Base-by-base conservation (phyloP, 2,113 vertebrate genomes). In the Xiphophorus maculatus region DNA sequence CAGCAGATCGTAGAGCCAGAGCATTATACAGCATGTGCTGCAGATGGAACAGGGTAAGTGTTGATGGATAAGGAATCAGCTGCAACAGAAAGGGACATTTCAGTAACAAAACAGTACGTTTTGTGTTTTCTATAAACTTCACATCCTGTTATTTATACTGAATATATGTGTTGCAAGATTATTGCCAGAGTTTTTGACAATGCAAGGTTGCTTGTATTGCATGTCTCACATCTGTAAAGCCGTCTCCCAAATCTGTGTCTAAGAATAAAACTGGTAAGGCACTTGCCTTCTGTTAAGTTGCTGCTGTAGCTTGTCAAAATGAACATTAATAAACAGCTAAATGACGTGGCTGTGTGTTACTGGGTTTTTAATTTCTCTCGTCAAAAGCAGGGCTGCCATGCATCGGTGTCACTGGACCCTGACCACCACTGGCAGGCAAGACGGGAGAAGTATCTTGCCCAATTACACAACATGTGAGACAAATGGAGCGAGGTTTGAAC, bases 261-360 rank as follows among this genome's bases (percentile, higher is more conserved):
- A 73, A 80, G 62, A 84, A 86, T 86, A 79, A 84, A 66, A 80
- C 37, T 79, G 69, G 73, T 74, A 37, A 29, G 77, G 67, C 29
- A 25, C 33, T 77, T 61, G 63, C 63, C 72, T 48, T 48, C 44
- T 86, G 40, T 71, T 84, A 81, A 84, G 25, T n/a, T 83, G 58
- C 85, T 82, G 75, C 71, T 88, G 74, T 90, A 37, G 85, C 74
- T 88, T 77, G 72, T 89, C 73, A 72, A 87, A 77, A 74, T 85
- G 42, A 87, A 81, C 48, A 72, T 67, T 83, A 91, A 90, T 92
- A 93, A 92, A 92, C 65, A 81, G 61, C 64, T 82, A 28, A 82
- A 27, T 80, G 81, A 80, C 80, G 79, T 76, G 71, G 68, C 25
- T 82, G 73, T 71, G 60, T 73, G 60, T 65, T 1, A 5, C 14